These are phyloP conservation scores for Siniperca undulata DNA, from an alignment of 2,797 vertebrate genomes.

Conservation along the genomic window DNA sequence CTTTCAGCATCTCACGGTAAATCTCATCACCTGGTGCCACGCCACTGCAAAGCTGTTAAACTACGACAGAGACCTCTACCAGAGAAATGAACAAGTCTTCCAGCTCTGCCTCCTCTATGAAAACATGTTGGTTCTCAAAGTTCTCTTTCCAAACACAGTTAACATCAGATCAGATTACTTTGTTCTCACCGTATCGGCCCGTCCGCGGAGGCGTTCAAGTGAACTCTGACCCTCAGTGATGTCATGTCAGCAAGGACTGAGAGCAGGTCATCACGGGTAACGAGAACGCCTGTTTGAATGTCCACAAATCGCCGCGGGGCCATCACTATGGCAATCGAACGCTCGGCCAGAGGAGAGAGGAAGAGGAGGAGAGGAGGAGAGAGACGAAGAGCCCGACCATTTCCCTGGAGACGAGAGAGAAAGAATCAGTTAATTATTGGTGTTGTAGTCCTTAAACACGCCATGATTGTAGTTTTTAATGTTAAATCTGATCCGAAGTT, in stretches of 20 bases:
- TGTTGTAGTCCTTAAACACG: not conserved
- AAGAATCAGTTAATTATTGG: constrained; percentile 59
- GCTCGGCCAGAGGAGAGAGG: constrained; percentile 86
- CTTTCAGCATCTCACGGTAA: too few species aligned
- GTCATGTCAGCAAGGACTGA: constrained; percentile 88
- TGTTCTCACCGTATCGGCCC: constrained; percentile 86
- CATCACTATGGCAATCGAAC: constrained; percentile 82
- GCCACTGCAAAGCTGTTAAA: not conserved
- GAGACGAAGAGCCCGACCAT: constrained; percentile 83
- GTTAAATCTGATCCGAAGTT: not conserved
- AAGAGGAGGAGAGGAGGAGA: constrained; percentile 77
- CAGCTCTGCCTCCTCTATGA: not conserved
- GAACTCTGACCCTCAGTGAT: constrained; percentile 87
- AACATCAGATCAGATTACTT: not conserved
- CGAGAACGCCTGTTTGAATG: constrained; percentile 73
- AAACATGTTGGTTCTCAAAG: not conserved
- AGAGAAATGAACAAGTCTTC: not conserved
- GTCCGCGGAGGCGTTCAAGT: constrained; percentile 84
- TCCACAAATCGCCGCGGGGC: constrained; percentile 85
- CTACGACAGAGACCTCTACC: not conserved
- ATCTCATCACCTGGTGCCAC: not conserved
- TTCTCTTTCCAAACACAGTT: not conserved
- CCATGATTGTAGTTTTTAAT: not conserved
- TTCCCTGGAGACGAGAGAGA: constrained; percentile 85
- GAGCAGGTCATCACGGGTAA: constrained; percentile 91